Evolutionary conservation across 1,140 invertebrate species (phyloP), one percentile per base, ranked within the genome.

Genomic region (Melanaphis sacchari): DNA sequence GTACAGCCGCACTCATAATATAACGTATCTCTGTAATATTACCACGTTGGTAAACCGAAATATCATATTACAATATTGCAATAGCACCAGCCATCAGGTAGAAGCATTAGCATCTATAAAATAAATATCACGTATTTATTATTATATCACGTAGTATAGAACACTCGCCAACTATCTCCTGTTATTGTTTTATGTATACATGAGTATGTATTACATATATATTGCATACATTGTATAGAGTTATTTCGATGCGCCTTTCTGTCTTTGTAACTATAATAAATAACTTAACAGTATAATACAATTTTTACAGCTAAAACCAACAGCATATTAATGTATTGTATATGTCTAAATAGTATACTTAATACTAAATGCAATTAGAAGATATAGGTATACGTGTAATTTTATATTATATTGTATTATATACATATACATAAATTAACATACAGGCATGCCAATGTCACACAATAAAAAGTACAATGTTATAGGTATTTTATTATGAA

Each of bases 91-190:
- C 59, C 59, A 49, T 49, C 46, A n/a, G 31, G 31, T n/a, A 76
- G 1, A 15, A n/a, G 31, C 59, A 76, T 76, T n/a, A 76, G 59
- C 59, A 76, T 76, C 59, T 76, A 18, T 76, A n/a, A 76, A 76
- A 76, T 36, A n/a, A 76, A 76, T 76, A 76, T 76, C 31, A 76
- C 59, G 59, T 76, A 76, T 76, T 76, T 76, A 76, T 76, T 76
- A n/a, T 76, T 76, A 76, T 36, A 76, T 76, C 9, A 54, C 26
- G 26, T 24, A 26, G 26, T n/a, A 76, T 24, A 52, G 21, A 24
- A 24, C 52, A 52, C 31, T 18, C 59, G n/a, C 4, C 11, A 76
- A 76, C 59, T n/a, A 76, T 76, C 36, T 76, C 36, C 59, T 36
- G 59, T 76, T 76, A 36, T 76, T 76, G 31, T 76, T 76, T 76